Base-by-base conservation (phyloP, 2,888 invertebrate genomes). In the Neoascia interrupta region DNA sequence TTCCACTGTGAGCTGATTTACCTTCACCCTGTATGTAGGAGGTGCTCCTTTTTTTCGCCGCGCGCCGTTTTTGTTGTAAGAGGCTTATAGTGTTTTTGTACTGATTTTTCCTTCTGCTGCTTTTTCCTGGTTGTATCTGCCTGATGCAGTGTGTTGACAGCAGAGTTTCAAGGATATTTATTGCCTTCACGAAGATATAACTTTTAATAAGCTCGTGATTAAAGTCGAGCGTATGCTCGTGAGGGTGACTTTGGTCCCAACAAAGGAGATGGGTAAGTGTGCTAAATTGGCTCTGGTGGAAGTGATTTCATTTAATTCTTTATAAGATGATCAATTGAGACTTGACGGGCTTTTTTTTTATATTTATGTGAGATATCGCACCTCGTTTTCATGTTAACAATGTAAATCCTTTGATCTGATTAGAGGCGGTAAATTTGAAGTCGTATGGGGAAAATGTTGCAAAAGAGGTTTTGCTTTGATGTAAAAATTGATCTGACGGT, bases 191-290 rank as follows among this genome's bases (percentile, higher is more conserved):
- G 66, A 79, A 68, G 73, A 73, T 73, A 79, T 73, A 79, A 79
- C 73, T 79, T 79, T 68, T 73, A 73, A 79, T 79, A 79, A 79
- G 68, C n/a, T 58, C 56, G 60, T 79, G 79, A 79, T 79, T 61
- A 73, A 54, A 73, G 73, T 49, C 41, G 26, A 49, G 43, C 36
- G 45, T 39, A 37, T 41, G 58, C 23, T n/a, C 8, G 13, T n/a
- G 47, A 10, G 3, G 19, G 8, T 15, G 18, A 47, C 26, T 31
- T 18, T 11, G n/a, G n/a, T n/a, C n/a, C n/a, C n/a, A n/a, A 45
- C 21, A 36, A 37, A 13, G 47, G 18, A 49, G 3, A n/a, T 34
- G 37, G 15, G 36, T 26, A 56, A 47, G 19, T 15, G 37, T 37
- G 19, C 13, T 47, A 45, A 45, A 66, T 47, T 45, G 37, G 58